Evolutionary conservation across 2,797 vertebrate genomes (phyloP), one percentile per base, ranked within the genome.

Genomic region (Gymnothorax javanicus): DNA sequence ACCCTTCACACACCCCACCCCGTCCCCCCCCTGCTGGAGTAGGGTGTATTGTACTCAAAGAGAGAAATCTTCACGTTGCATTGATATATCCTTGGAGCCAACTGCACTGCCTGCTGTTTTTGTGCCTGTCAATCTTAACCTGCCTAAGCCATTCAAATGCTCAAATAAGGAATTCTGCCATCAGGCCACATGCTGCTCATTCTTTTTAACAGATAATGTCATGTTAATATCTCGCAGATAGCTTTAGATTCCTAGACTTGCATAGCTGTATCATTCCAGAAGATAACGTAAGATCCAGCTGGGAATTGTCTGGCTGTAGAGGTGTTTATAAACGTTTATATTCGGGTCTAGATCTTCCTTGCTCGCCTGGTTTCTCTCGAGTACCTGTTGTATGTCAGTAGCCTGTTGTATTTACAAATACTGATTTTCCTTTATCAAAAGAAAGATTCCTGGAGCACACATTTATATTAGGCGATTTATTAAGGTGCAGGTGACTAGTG

Each of bases 1-100:
- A 91, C 91, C 62, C 62, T 73, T 1, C 23, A 3, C n/a, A 27
- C 58, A 84, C 58, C 64, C 56, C 75, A 87, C 87, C 43, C 43
- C 59, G 84, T 52, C 67, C 27, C 81, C 87, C 87, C 75, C 84
- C 92, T 89, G 91, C 91, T 84, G 43, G 89, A 92, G 92, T 92
- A 90, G 87, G 87, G 89, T 69, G 91, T 89, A 91, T 94, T 94
- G 92, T 91, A 92, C 89, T 90, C 89, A 91, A 90, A 92, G 87
- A 91, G 92, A 93, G 89, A 90, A 91, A 90, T 92, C 90, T 89
- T 90, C 86, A 81, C 83, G 85, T 89, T 91, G 91, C 91, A 93
- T 90, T 93, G 92, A 95, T 94, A 93, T 91, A 94, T 95, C 93
- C 93, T 91, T 79, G 90, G 91, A 92, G 93, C 91, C 93, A 91